A percentile compares a stretch with the other conserved stretches of the same genome.
phyloP scores from a whole-genome alignment of 1,140 invertebrate species.

The Drosophila novamexicana region DNA sequence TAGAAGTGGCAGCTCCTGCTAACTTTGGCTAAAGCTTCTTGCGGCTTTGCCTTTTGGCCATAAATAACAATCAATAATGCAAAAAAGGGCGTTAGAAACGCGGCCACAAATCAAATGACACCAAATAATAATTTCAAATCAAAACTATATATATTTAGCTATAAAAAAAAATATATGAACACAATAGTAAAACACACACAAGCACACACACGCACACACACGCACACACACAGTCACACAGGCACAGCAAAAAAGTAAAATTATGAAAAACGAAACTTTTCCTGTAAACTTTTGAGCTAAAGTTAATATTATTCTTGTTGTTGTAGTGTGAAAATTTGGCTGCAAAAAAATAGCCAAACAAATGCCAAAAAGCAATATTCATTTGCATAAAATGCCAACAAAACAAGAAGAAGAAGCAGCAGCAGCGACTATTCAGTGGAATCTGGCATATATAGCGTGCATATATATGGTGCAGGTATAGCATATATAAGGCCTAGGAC shows the following conservation, averaged over 20 bases:
- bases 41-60: slow-evolving; percentile 10
- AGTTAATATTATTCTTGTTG: neutral
- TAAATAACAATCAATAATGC: slow-evolving; percentile 46
- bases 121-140: slow-evolving; percentile 1
- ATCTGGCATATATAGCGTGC: slow-evolving; percentile 16
- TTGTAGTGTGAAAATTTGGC: neutral
- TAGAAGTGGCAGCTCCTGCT: neutral
- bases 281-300: slow-evolving; percentile 38
- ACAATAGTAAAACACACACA: slow-evolving; percentile 26
- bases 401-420: slow-evolving; percentile 3
- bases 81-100: slow-evolving; percentile 26
- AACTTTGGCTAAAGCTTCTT: neutral
- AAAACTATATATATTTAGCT: neutral
- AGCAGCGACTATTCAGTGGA: slow-evolving; percentile 21
- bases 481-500: neutral
- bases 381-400: slow-evolving; percentile 27
- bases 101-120: slow-evolving; percentile 43
- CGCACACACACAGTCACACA: neutral
- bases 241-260: slow-evolving; percentile 14
- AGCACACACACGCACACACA: slow-evolving; percentile 3
- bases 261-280: slow-evolving; percentile 25
- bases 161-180: slow-evolving; percentile 3
- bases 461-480: slow-evolving; percentile 10
- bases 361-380: slow-evolving; percentile 19
- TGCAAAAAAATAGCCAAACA: slow-evolving; percentile 35